These are phyloP conservation scores for Polydrusus pterygomalis DNA, from an alignment of 2,888 invertebrate genomes.

Conservation along the genomic window DNA sequence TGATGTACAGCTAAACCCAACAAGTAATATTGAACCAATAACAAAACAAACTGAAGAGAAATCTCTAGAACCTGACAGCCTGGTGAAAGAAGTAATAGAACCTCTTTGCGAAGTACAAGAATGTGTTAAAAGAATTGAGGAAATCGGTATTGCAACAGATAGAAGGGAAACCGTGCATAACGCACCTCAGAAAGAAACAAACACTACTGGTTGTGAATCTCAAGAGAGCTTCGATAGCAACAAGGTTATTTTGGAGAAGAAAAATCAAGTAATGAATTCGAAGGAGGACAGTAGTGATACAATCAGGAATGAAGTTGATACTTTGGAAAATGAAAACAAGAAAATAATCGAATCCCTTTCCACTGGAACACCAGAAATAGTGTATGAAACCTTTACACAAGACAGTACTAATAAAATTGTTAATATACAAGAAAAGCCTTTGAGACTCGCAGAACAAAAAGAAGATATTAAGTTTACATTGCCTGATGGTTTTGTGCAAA, in stretches of 20 bases:
- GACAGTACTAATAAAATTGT: neutral
- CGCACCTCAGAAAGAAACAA: no score
- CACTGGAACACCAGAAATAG: neutral
- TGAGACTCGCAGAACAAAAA: neutral
- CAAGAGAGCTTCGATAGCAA: no score
- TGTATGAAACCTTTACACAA: neutral
- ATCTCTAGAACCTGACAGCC: neutral
- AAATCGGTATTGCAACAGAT: neutral
- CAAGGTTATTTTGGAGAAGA: no score
- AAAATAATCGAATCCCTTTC: no score
- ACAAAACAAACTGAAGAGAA: neutral
- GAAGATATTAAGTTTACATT: neutral
- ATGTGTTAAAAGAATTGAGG: neutral
- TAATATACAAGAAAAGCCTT: neutral
- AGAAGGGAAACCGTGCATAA: no score
- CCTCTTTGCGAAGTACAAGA: neutral
- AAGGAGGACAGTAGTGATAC: no score
- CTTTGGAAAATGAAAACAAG: no score
- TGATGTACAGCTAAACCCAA: neutral
- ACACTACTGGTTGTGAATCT: no score
- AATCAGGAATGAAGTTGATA: no score
- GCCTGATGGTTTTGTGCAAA: neutral
- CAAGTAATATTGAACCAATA: neutral
- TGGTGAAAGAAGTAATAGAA: neutral
- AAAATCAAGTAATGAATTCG: no score